Evolutionary conservation across 2,797 vertebrate genomes (phyloP), one percentile per base, ranked within the genome.

Genomic region (Acomys russatus): DNA sequence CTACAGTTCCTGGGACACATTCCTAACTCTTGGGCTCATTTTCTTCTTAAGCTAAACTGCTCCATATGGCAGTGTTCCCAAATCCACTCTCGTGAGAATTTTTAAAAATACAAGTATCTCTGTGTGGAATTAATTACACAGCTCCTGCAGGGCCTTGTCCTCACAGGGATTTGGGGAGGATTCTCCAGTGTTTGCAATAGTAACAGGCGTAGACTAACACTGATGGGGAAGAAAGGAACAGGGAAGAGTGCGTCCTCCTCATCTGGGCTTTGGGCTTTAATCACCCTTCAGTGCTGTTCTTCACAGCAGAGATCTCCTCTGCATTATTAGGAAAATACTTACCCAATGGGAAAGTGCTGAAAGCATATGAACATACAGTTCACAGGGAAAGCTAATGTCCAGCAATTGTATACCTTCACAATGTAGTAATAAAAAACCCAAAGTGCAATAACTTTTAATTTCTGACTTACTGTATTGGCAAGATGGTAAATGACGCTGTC

Each of bases 1-100:
- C 51, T 20, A 17, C 10, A 68, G 83, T 94, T 92, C 77, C 56
- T 4, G 70, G 49, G 76, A 74, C 68, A 20, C 44, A 49, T 84
- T 91, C 83, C 86, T 95, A 88, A 87, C 44, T 88, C 83, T 28
- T 85, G 61, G 74, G 44, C 84, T 84, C 83, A 49, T 96, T 94
- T 90, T 94, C 95, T 92, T 86, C 51, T 2, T 66, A 84, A 82
- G 38, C 87, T 95, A 87, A 44, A 30, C 78, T 78, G 1, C 15
- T 86, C 87, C 64, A 4, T 20, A 6, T 59, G 85, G 84, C 92
- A 49, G 3, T 44, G 82, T 92, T 94, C 70, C 88, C 70, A 87
- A 64, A 77, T 88, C 92, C 68, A 64, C 28, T 86, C 76, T 91
- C 80, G 28, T 51, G 83, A 77, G 56, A 30, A 44, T 38, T 63